Percentiles rank a stretch among this genome's conserved stretches.
phyloP scores from a whole-genome alignment of 2,113 vertebrate species.

The Balaeniceps rex region DNA sequence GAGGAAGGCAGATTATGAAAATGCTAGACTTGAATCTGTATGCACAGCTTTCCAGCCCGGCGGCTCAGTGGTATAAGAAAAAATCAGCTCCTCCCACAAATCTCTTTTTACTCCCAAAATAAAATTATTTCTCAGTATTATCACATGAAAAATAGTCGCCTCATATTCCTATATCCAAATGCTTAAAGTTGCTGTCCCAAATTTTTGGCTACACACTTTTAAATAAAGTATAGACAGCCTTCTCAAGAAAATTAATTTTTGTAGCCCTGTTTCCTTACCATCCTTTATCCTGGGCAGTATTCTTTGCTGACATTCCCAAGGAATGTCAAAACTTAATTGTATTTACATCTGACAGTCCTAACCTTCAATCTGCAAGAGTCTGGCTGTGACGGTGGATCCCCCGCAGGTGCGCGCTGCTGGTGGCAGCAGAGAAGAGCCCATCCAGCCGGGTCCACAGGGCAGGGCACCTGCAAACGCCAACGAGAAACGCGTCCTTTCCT shows the following conservation, averaged over 20 bases:
- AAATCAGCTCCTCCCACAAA: not conserved
- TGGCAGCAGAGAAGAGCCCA: not conserved
- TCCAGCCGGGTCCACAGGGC: not conserved
- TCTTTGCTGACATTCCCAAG: not conserved
- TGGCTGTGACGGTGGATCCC: accelerated
- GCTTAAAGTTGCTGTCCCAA: not conserved
- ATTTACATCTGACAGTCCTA: not conserved
- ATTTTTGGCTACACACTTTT: not conserved
- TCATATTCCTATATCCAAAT: not conserved
- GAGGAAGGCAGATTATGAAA: not conserved
- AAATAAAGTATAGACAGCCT: not conserved
- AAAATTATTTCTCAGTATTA: not conserved
- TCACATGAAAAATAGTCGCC: accelerated
- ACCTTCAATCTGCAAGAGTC: not conserved
- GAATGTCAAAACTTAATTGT: not conserved
- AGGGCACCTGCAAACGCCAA: not conserved
- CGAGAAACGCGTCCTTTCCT: not conserved
- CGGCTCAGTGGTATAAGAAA: not conserved
- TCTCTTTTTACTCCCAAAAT: not conserved
- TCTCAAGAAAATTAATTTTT: not conserved
- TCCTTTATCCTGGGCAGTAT: not conserved
- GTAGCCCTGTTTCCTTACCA: not conserved
- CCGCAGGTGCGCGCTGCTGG: too few relatives aligned
- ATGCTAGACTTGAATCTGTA: not conserved
- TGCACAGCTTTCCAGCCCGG: not conserved